phyloP scores from a whole-genome alignment of 2,888 invertebrate species.

The Drosophila formosana region DNA sequence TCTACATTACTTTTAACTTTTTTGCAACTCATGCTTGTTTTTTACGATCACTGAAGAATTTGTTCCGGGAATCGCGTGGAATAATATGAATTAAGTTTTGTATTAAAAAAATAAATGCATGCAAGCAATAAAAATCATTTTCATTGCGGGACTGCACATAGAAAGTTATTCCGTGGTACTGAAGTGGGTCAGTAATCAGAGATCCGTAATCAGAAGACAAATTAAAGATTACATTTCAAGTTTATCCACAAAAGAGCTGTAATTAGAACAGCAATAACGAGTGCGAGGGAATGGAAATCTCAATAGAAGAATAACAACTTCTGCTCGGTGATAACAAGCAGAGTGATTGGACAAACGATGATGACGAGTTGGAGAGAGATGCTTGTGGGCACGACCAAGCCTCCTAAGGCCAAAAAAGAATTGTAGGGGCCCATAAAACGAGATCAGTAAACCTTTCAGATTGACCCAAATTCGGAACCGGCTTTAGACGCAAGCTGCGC shows the following conservation, averaged over 20 bases:
- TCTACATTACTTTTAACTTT: not conserved
- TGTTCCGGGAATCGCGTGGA: not conserved
- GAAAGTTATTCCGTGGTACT: slow-evolving; percentile 9
- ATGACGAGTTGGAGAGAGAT: slow-evolving; percentile 19
- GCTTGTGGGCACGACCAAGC: slow-evolving; percentile 15
- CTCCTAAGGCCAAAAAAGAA: slow-evolving; percentile 47
- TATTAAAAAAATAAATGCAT: not conserved
- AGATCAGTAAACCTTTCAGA: slow-evolving; percentile 78
- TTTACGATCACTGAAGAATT: not conserved
- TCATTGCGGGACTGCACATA: slow-evolving; percentile 5
- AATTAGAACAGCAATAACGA: slow-evolving; percentile 35
- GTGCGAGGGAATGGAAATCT: not conserved
- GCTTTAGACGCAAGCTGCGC: slow-evolving; percentile 43
- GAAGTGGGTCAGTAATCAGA: slow-evolving; percentile 16
- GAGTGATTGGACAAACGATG: slow-evolving; percentile 50
- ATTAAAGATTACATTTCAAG: slow-evolving; percentile 6
- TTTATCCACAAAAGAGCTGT: slow-evolving; percentile 11
- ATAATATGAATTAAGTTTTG: not conserved
- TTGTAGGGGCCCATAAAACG: slow-evolving; percentile 58
- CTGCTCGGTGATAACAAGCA: slow-evolving; percentile 33
- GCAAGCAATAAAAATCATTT: not conserved
- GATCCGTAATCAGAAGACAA: slow-evolving; percentile 21
- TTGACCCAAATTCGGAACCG: slow-evolving; percentile 77
- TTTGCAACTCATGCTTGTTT: not conserved
- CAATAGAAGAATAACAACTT: slow-evolving; percentile 22